Evolutionary conservation across 2,888 invertebrate genomes (phyloP).

Genomic region (Drosophila paranaensis): DNA sequence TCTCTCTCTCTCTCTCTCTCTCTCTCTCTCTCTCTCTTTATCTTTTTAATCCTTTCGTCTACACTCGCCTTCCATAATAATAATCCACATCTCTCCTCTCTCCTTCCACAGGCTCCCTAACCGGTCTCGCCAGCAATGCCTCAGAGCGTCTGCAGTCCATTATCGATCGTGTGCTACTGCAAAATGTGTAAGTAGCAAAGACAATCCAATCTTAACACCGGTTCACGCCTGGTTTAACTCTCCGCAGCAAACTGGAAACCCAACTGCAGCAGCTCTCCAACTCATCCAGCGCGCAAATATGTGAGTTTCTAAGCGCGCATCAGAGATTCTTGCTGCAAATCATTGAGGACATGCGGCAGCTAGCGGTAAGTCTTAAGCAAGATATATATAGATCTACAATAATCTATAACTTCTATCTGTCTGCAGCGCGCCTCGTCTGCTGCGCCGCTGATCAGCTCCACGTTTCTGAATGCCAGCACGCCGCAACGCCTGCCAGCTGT

Average conservation of each 20-base stretch:
- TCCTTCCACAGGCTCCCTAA: conserved; percentile 63
- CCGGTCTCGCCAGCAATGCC: conserved; percentile 74
- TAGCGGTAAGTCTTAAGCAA: conserved; percentile 70
- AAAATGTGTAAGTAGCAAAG: conserved; percentile 76
- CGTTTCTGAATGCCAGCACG: conserved; percentile 81
- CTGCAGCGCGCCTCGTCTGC: conserved; percentile 43
- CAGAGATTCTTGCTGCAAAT: conserved; percentile 81
- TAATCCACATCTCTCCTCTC: background rate
- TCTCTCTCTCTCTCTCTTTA: no score
- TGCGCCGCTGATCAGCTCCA: conserved; percentile 68
- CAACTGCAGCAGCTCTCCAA: conserved; percentile 74
- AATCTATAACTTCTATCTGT: background rate
- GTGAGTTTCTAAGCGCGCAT: conserved; percentile 81
- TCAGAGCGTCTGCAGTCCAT: conserved; percentile 80
- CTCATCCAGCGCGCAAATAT: conserved; percentile 76
- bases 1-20: no score
- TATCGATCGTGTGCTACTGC: conserved; percentile 79
- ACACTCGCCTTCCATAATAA: background rate
- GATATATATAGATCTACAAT: background rate
- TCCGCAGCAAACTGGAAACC: conserved; percentile 77
- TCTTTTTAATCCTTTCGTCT: no score
- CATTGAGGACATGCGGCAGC: conserved; percentile 82
- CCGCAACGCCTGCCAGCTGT: conserved; percentile 72
- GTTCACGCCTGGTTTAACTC: background rate
- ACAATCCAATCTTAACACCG: rapidly evolving